Evolutionary conservation across 2,888 invertebrate genomes (phyloP), one percentile per base, ranked within the genome.

Genomic region (Pyrocoelia pectoralis): DNA sequence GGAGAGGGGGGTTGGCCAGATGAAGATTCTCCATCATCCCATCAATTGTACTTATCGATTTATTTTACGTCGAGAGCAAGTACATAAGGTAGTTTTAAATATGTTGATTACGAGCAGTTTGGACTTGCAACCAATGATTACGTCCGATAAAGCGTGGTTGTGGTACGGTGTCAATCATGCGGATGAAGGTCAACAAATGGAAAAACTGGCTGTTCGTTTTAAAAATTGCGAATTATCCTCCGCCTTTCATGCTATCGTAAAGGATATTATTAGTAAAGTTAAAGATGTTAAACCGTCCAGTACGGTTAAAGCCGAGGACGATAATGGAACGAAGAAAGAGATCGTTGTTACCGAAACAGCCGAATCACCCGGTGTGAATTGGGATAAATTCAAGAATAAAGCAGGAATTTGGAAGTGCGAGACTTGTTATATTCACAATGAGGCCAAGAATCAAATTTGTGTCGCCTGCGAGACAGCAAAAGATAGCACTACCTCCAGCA

Each of bases 61-160:
- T 98, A 81, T 99, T 9, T 85, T 98, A 81, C 87, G 98, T 48
- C 88, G 98, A 56, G 97, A 98, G 77, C 95, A 95, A 85, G 88
- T 91, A 0, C 87, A 90, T 77, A 94, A 94, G 80, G 84, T 91
- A 1, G 93, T 94, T 1, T 84, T 93, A 58, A 94, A 94, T 78
- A 89, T 91, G 79, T 81, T 88, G 50, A 78, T 94, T 1, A 86
- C 85, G 6, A 74, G 82, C 13, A 88, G 89, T 64, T 77, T 92
- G 29, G 84, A 86, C 15, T 79, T 94, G 50, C 83, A 84, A 28
- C 86, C 86, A 2, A 85, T 93, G 85, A 82, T 83, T 55, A 87
- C 85, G 6, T 88, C 88, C 0, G 88, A 89, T 64, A 86, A 87
- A 61, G 89, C 93, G n/a, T 92, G 89, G 85, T 84, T 90, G 63